Evolutionary conservation across 2,888 invertebrate genomes (phyloP), one percentile per base, ranked within the genome.

Genomic region (Hemistola chrysoprasaria): DNA sequence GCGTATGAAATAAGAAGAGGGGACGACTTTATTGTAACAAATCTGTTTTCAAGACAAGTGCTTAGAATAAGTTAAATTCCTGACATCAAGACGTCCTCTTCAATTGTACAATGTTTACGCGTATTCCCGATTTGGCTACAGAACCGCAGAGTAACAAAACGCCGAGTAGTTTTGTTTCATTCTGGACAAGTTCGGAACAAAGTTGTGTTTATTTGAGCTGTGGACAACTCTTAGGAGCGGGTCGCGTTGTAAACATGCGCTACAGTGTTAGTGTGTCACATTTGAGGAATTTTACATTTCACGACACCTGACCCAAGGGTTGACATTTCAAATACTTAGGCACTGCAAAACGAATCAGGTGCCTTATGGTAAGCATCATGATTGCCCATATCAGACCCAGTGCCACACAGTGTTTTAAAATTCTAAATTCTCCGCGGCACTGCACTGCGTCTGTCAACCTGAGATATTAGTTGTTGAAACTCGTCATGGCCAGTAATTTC

Each of bases 191-290:
- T 21, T 8, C 34, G 16, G 33, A 21, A 25, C 11, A 8, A n/a
- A 8, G 25, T 11, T 38, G 37, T 38, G 37, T 38, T 46, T 30
- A 22, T 37, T 33, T 37, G 23, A 29, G 24, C 26, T 27, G 39
- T 11, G 24, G 36, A 36, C 40, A 39, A 22, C 16, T 16, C 3
- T 42, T 29, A 41, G 25, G 38, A 35, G 32, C 20, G 36, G 27
- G 21, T 16, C 25, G 23, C 24, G 40, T 47, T 37, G 51, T 53
- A 53, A 56, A 57, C 49, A 57, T 40, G 43, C 33, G 38, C 36
- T 40, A 41, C 45, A 33, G 46, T 39, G 50, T 52, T 50, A 56
- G 56, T 58, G 44, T 62, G 59, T 62, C 57, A 59, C 32, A 42
- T 20, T 22, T 27, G 7, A 9, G 25, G n/a, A 11, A 30, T 9